phyloP scores from a whole-genome alignment of 1,140 invertebrate species.

The Panulirus ornatus region DNA sequence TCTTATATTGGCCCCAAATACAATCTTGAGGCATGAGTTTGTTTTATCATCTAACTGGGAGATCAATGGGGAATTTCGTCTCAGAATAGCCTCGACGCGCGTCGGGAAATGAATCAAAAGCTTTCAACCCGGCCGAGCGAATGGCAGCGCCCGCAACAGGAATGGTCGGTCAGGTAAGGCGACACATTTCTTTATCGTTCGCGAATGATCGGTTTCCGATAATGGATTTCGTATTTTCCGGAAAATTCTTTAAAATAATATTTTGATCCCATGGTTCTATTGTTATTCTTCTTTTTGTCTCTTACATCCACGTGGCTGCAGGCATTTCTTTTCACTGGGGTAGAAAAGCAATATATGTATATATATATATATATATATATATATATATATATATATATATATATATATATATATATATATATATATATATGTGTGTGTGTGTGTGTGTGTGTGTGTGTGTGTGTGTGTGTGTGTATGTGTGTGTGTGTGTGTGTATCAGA shows the following conservation, averaged over 20 bases:
- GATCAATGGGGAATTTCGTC: no score
- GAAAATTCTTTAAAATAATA: neutral
- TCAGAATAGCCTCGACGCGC: no score
- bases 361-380: no score
- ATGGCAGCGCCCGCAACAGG: neutral
- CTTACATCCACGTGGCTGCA: neutral
- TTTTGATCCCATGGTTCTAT: neutral
- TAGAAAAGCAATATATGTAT: no score
- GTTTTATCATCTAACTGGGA: no score
- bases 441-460: neutral
- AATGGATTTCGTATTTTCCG: slow-evolving; percentile 3
- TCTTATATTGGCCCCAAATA: no score
- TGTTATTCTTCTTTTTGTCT: neutral
- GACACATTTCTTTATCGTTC: slow-evolving; percentile 8
- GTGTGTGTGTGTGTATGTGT: no score
- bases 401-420: slow-evolving; percentile 9
- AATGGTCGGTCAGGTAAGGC: neutral
- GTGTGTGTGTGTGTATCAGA: no score
- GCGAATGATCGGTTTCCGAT: neutral
- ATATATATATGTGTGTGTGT: neutral
- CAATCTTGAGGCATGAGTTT: no score
- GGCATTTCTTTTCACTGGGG: neutral
- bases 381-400: neutral
- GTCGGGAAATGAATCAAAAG: neutral
- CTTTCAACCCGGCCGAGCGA: neutral